Percentiles rank a stretch among this genome's conserved stretches.
Conservation (phyloP, 2,888 invertebrate genomes). For the Ethmia dodecea region DNA sequence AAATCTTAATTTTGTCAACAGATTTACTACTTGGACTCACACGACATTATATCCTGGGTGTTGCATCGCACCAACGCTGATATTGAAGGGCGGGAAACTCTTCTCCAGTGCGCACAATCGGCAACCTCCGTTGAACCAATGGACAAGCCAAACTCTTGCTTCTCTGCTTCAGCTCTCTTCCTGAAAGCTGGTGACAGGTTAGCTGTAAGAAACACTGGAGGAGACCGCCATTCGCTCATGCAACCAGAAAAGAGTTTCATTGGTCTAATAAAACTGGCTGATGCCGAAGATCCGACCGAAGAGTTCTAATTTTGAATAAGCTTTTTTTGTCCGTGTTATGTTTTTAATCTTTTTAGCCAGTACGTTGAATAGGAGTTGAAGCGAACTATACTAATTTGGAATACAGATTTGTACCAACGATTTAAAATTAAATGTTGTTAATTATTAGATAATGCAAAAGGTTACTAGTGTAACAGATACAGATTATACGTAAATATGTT, state of each 20-base stretch:
- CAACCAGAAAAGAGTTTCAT: conserved; percentile 89
- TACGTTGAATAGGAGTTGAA: too few relatives aligned
- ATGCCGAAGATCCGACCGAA: conserved; percentile 59
- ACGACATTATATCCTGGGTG: conserved; percentile 86
- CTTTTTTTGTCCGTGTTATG: neutral
- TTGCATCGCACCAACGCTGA: conserved; percentile 78
- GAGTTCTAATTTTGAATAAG: conserved; percentile 37
- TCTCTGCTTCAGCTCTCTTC: conserved; percentile 82
- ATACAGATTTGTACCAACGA: too few relatives aligned
- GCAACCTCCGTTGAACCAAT: conserved; percentile 72
- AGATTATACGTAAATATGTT: too few relatives aligned
- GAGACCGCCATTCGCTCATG: conserved; percentile 82
- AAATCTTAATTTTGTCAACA: conserved; percentile 38
- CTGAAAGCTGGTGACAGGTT: conserved; percentile 81
- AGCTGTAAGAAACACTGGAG: conserved; percentile 83
- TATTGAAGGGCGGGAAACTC: conserved; percentile 75
- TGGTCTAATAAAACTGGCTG: conserved; percentile 86
- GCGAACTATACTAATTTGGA: too few relatives aligned
- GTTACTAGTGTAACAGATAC: too few relatives aligned
- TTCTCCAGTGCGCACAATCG: conserved; percentile 86
- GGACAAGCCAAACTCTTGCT: conserved; percentile 85
- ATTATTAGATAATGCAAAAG: too few relatives aligned
- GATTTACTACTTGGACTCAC: conserved; percentile 88
- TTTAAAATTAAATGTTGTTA: too few relatives aligned
- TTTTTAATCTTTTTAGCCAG: conserved; percentile 1